A percentile compares a stretch with the other conserved stretches of the same genome.
phyloP scores from a whole-genome alignment of 2,797 vertebrate species.

The Typhlichthys subterraneus region DNA sequence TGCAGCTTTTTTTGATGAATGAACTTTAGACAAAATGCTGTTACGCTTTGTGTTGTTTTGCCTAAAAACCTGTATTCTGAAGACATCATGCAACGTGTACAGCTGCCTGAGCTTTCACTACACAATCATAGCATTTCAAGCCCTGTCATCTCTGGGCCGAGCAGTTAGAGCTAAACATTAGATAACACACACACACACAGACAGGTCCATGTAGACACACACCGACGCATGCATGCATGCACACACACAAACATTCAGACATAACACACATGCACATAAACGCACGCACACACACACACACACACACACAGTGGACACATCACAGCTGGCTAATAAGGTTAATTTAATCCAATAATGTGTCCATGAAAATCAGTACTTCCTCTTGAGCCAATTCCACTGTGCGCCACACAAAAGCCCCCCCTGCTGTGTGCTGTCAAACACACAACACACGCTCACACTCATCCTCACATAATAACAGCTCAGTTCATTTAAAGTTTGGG shows the following conservation, averaged over 20 bases:
- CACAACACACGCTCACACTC: slow-evolving; percentile 53
- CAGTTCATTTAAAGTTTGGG: slow-evolving; percentile 78
- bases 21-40: slow-evolving; percentile 99
- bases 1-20: slow-evolving; percentile 97
- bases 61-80: slow-evolving; percentile 84
- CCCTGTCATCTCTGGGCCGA: slow-evolving; percentile 71
- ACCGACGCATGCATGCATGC: slow-evolving; percentile 27
- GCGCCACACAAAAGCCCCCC: slow-evolving; percentile 67
- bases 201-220: slow-evolving; percentile 22
- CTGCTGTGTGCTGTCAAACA: slow-evolving; percentile 73
- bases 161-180: slow-evolving; percentile 71
- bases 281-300: slow-evolving; percentile 9
- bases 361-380: slow-evolving; percentile 76
- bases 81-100: slow-evolving; percentile 77
- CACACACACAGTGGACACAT: slow-evolving; percentile 59
- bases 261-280: slow-evolving; percentile 9
- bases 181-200: slow-evolving; percentile 47
- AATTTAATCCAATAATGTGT: slow-evolving; percentile 77
- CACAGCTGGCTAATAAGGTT: slow-evolving; percentile 81
- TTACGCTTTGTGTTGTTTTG: slow-evolving; percentile 89
- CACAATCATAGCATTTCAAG: slow-evolving; percentile 81
- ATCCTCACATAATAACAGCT: slow-evolving; percentile 77
- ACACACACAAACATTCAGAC: slow-evolving; percentile 1
- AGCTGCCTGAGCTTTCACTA: slow-evolving; percentile 81
- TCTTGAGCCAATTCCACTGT: slow-evolving; percentile 38